These are phyloP conservation scores for Tapera naevia DNA, from an alignment of 2,797 vertebrate genomes.

Conservation along the genomic window DNA sequence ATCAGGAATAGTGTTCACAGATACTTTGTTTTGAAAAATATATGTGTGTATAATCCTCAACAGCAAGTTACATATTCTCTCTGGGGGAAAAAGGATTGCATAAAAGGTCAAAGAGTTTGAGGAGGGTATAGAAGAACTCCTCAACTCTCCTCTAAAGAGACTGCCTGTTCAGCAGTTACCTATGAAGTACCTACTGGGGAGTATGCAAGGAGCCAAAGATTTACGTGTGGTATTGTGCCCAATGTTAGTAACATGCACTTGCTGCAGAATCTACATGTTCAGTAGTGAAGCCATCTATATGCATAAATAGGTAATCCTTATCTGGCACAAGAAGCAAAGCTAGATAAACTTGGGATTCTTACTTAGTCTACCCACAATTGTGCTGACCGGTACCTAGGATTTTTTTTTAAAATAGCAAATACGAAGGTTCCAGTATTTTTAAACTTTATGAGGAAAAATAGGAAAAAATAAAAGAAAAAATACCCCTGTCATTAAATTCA, in stretches of 20 bases:
- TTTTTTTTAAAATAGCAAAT: background rate
- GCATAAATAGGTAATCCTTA: background rate
- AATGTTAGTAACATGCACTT: background rate
- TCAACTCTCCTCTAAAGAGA: background rate
- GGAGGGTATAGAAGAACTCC: background rate
- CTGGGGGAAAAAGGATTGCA: background rate
- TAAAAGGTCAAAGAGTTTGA: background rate
- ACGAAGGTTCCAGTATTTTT: background rate
- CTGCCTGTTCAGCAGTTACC: background rate
- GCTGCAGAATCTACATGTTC: background rate
- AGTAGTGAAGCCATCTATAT: background rate
- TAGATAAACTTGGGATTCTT: background rate
- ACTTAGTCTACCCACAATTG: background rate
- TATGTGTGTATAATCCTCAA: background rate
- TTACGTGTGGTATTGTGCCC: background rate
- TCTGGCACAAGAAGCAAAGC: background rate
- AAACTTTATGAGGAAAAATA: rapidly evolving
- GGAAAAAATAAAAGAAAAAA: background rate
- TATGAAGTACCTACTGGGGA: background rate
- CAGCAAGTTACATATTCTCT: background rate
- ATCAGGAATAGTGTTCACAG: background rate
- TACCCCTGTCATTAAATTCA: background rate
- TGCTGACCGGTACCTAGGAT: background rate
- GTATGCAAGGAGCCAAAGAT: background rate
- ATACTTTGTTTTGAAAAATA: background rate